A percentile compares a stretch with the other conserved stretches of the same genome.
Conservation (phyloP, 2,797 vertebrate species). For the Coregonus sp. region DNA sequence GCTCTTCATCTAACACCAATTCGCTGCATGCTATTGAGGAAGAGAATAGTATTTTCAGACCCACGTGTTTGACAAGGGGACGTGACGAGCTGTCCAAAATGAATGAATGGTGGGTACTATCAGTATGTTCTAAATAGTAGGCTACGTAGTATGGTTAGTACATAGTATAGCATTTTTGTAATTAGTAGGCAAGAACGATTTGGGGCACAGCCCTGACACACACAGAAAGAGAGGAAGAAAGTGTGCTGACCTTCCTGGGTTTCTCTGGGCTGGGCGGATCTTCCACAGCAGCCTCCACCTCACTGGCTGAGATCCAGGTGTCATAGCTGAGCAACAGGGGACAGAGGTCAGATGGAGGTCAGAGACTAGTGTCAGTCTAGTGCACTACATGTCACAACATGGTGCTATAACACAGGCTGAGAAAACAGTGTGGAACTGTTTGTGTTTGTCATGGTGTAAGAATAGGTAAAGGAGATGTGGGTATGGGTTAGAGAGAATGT, state of each 20-base stretch:
- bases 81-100: no score
- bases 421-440: not conserved
- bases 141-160: no score
- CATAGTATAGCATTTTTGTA: no score
- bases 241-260: slow-evolving; percentile 85
- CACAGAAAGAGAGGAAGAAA: not conserved
- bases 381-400: not conserved
- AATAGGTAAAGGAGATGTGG: no score
- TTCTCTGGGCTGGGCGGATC: slow-evolving; percentile 91
- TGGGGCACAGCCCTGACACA: not conserved
- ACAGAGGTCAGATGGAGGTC: slow-evolving; percentile 31
- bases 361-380: slow-evolving; percentile 1
- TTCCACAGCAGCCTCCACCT: slow-evolving; percentile 92
- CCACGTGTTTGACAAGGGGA: no score
- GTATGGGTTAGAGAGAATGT: no score
- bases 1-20: no score
- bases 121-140: no score
- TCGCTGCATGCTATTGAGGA: no score
- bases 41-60: no score
- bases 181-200: no score
- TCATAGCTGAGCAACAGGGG: slow-evolving; percentile 83
- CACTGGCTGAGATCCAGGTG: slow-evolving; percentile 94
- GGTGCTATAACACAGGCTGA: not conserved
- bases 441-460: not conserved
- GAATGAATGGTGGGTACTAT: no score